phyloP scores from a whole-genome alignment of 2,797 vertebrate genomes.

The Mormyrops boulengeri region DNA sequence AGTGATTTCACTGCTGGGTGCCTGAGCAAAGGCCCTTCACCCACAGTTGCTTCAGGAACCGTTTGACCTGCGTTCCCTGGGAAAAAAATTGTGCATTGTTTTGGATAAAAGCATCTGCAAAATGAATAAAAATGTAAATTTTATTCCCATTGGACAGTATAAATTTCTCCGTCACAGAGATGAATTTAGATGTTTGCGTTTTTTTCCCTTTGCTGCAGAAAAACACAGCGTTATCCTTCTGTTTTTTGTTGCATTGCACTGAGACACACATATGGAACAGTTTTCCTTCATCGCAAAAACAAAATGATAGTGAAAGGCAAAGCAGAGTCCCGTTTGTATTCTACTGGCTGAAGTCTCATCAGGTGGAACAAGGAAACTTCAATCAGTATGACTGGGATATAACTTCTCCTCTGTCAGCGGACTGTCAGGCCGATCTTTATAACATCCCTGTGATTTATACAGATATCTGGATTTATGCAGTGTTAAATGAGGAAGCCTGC shows the following conservation, averaged over 20 bases:
- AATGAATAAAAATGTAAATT: neutral
- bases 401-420: neutral
- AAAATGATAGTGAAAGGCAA: neutral
- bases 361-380: neutral
- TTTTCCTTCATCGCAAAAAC: neutral
- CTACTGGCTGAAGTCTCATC: neutral
- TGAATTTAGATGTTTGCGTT: neutral
- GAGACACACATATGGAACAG: neutral
- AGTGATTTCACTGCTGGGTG: neutral
- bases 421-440: neutral
- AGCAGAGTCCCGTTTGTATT: neutral
- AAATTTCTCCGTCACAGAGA: neutral
- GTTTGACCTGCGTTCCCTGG: neutral
- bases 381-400: neutral
- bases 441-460: neutral
- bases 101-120: neutral
- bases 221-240: neutral
- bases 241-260: neutral
- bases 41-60: neutral
- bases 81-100: neutral
- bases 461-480: neutral
- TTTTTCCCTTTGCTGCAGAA: neutral
- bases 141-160: neutral
- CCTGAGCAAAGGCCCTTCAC: neutral
- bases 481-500: neutral